A percentile compares a stretch with the other conserved stretches of the same genome.
These are phyloP conservation scores for Zootermopsis nevadensis DNA, from an alignment of 2,888 invertebrate species.

Conservation along the genomic window DNA sequence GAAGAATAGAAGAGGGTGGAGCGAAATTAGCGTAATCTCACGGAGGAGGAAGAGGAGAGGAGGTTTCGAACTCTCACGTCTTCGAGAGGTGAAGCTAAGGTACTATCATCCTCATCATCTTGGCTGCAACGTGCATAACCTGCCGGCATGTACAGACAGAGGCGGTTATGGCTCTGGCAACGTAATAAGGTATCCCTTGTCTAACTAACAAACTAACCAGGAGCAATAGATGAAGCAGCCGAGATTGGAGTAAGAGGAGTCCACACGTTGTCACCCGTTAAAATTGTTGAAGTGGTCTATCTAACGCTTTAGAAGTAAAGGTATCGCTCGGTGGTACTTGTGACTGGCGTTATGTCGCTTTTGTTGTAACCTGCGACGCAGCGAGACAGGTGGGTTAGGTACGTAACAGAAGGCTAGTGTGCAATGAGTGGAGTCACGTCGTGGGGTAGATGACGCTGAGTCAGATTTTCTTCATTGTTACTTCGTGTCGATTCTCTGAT, in stretches of 20 bases:
- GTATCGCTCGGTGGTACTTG: not conserved
- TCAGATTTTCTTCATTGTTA: conserved; percentile 1
- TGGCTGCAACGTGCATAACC: not conserved
- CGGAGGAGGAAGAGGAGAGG: not conserved
- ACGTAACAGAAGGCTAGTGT: not conserved
- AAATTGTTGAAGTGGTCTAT: not conserved
- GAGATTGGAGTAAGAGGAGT: not conserved
- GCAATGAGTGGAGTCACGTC: not conserved
- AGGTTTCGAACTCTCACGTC: not conserved
- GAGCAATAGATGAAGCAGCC: conserved; percentile 5
- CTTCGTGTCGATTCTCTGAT: not conserved
- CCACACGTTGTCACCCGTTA: not conserved
- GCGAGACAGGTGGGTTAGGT: not conserved
- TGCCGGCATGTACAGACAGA: not conserved
- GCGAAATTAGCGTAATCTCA: conserved; percentile 33
- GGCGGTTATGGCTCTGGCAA: not conserved
- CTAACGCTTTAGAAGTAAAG: not conserved
- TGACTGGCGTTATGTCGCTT: not conserved
- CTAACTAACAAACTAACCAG: not conserved
- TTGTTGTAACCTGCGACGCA: not conserved
- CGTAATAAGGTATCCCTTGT: not conserved
- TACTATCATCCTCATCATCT: not conserved
- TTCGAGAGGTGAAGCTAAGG: not conserved
- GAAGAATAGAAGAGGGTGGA: not conserved
- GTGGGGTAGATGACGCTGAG: not conserved